Evolutionary conservation across 2,888 invertebrate genomes (phyloP).

Genomic region (Steromphala cineraria): DNA sequence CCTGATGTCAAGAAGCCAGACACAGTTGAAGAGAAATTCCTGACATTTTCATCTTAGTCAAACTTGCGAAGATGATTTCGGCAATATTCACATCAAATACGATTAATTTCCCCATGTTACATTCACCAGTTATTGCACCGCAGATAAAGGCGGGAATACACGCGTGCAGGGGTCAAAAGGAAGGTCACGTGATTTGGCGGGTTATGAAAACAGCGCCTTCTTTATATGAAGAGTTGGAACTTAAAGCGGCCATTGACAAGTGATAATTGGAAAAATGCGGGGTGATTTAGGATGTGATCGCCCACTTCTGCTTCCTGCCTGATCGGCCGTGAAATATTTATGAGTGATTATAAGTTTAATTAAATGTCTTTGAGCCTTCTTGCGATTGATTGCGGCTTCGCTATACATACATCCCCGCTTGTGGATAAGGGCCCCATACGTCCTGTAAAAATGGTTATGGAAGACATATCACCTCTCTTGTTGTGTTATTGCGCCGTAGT

Average conservation of each 20-base stretch:
- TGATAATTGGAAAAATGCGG: constrained; percentile 2
- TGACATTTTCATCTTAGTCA: constrained; percentile 21
- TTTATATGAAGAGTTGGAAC: not conserved
- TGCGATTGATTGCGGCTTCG: not conserved
- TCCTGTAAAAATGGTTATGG: too few relatives aligned
- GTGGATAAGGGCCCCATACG: not conserved
- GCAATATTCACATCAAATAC: constrained; percentile 20
- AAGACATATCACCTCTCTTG: too few relatives aligned
- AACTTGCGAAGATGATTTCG: constrained; percentile 18
- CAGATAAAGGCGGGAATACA: constrained; percentile 11
- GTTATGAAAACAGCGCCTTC: constrained; percentile 6
- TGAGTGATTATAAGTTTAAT: constrained; percentile 10
- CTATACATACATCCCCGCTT: not conserved
- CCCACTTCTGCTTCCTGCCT: not conserved
- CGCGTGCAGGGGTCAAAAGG: constrained; percentile 8
- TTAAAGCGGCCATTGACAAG: constrained; percentile 6
- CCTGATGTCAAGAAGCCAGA: not conserved
- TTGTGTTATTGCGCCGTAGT: too few relatives aligned
- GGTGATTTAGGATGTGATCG: not conserved
- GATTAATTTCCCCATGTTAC: constrained; percentile 21
- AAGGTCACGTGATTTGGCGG: constrained; percentile 6
- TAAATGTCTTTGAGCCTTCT: not conserved
- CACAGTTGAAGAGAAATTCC: not conserved
- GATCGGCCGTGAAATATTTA: constrained; percentile 3
- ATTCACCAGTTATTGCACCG: constrained; percentile 15